Evolutionary conservation across 2,113 vertebrate species (phyloP).

Genomic region (Pachypanchax playfairii): DNA sequence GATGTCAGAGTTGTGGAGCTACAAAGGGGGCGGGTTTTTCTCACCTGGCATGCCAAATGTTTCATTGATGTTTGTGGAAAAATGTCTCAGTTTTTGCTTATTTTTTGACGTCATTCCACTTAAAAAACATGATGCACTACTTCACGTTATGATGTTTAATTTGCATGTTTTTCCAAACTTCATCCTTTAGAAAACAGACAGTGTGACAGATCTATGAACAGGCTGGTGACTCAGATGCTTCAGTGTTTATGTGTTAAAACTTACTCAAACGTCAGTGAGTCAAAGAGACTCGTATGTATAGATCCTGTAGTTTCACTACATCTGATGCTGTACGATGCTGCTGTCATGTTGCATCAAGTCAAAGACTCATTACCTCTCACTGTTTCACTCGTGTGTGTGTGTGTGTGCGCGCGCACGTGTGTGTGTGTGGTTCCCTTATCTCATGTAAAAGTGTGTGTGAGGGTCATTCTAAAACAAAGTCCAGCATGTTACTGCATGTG

Average conservation of each 20-base stretch:
- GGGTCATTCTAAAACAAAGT: not conserved
- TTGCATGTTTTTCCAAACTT: too few relatives aligned
- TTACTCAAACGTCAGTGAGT: not conserved
- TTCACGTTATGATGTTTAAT: too few relatives aligned
- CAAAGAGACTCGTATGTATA: conserved; percentile 1
- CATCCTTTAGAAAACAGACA: not conserved
- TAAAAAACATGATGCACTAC: too few relatives aligned
- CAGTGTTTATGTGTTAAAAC: not conserved
- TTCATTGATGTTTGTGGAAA: too few relatives aligned
- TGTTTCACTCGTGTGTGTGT: conserved; percentile 20
- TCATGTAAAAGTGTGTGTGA: not conserved
- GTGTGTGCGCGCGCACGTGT: not conserved
- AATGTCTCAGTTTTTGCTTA: too few relatives aligned
- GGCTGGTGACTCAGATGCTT: too few relatives aligned
- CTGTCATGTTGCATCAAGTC: conserved; percentile 41
- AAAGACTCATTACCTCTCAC: not conserved
- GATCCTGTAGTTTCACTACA: conserved; percentile 10
- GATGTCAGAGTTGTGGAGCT: too few relatives aligned
- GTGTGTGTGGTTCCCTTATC: conserved; percentile 14
- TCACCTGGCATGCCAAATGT: too few relatives aligned
- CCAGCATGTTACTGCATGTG: conserved; percentile 5
- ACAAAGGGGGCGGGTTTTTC: too few relatives aligned
- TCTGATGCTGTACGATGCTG: conserved; percentile 11
- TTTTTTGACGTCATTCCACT: too few relatives aligned
- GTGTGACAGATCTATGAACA: too few relatives aligned